A percentile compares a stretch with the other conserved stretches of the same genome.
Conservation (phyloP, 2,797 vertebrate genomes). For the Neosilurus mollespiculum region DNA sequence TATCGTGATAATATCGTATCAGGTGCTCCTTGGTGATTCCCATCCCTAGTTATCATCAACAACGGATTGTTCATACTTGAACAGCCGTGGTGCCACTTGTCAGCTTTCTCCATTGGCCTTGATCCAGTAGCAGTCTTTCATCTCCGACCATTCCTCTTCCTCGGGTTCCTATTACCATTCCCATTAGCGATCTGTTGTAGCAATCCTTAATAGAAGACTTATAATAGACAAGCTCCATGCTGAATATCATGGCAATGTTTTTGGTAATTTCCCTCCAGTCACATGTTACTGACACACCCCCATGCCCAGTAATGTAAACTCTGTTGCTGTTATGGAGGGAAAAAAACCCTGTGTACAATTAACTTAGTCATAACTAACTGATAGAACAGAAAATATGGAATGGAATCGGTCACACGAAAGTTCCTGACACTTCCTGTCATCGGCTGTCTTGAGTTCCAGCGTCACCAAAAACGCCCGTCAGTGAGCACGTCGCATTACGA, state of each 20-base stretch:
- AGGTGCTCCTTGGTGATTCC: too few relatives aligned
- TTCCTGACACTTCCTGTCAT: not conserved
- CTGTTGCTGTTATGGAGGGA: not conserved
- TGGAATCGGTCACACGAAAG: not conserved
- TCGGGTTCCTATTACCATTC: too few relatives aligned
- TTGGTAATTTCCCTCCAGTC: not conserved
- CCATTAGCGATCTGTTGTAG: too few relatives aligned
- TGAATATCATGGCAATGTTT: not conserved
- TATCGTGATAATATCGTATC: too few relatives aligned
- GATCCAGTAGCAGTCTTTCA: too few relatives aligned
- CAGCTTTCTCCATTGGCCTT: too few relatives aligned
- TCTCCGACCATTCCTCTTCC: too few relatives aligned
- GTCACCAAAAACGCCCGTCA: not conserved
- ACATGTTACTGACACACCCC: not conserved
- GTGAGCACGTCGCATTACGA: not conserved
- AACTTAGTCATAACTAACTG: not conserved
- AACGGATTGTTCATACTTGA: too few relatives aligned
- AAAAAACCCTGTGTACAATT: not conserved
- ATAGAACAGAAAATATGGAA: not conserved
- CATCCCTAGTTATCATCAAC: too few relatives aligned
- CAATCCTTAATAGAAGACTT: too few relatives aligned
- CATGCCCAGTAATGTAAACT: not conserved
- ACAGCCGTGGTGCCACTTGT: too few relatives aligned
- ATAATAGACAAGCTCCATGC: too few relatives aligned
- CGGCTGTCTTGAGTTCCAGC: not conserved